Evolutionary conservation across 2,113 vertebrate genomes (phyloP), one percentile per base, ranked within the genome.

Genomic region (Corythaeola cristata): DNA sequence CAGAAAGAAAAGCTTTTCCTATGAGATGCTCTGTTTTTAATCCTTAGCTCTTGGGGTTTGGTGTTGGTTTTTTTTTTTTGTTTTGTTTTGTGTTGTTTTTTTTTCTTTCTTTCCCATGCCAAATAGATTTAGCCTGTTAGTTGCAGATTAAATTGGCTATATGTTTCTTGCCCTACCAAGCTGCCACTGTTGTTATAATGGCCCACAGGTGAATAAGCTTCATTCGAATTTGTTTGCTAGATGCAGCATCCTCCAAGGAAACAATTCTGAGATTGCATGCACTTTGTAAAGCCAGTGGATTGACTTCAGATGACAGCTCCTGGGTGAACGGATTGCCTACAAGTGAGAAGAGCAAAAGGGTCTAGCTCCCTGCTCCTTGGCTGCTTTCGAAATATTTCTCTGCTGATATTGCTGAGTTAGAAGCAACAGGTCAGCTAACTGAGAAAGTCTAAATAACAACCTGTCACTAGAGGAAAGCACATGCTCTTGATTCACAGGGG

Each of bases 191-290:
- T 88, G 41, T 64, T 93, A 74, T 87, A 95, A 96, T 74, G 69
- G 83, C 71, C 58, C 85, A 93, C 72, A 90, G 82, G 76, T 94
- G 93, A 96, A 90, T 76, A 91, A 90, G 20, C 35, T 91, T 90
- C 63, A 35, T 89, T 96, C 45, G 52, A 71, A 77, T 88, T 88
- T 90, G 67, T 89, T 92, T 96, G 75, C 67, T 90, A 82, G 73
- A 92, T 89, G 67, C 59, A 80, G 39, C 63, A 69, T 85, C 45
- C 76, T 75, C 66, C 72, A 45, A 86, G 69, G 35, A 96, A 83
- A 90, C 74, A 91, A 88, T 94, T 84, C 74, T 66, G 85, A 94
- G 69, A 71, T 58, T 90, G 74, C 32, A 74, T 67, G 58, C 44
- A 52, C 55, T 91, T 90, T 72, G n/a, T 63, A 92, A 90, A 95